phyloP scores from a whole-genome alignment of 2,797 vertebrate genomes.

The Spinus pinus region DNA sequence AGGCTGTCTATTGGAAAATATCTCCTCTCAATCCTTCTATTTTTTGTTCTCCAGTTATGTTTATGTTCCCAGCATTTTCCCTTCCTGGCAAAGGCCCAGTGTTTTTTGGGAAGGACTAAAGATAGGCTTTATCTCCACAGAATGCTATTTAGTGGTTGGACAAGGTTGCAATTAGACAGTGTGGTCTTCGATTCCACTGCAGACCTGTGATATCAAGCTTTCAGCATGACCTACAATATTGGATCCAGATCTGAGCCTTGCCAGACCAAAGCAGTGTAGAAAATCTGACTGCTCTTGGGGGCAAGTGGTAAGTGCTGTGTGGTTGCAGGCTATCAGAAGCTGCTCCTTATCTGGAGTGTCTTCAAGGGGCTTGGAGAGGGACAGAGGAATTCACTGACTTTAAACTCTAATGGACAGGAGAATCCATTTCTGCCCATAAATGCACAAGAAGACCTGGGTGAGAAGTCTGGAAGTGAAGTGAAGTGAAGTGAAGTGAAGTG shows the following conservation, averaged over 20 bases:
- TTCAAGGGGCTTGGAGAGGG: neutral
- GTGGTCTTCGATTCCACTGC: neutral
- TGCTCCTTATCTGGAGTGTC: neutral
- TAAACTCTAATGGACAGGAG: neutral
- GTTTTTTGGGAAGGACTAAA: slow-evolving; percentile 58
- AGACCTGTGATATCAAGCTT: slow-evolving; percentile 24
- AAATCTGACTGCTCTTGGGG: neutral
- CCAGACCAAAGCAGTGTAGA: neutral
- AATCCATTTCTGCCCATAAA: neutral
- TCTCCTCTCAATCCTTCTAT: slow-evolving; percentile 27
- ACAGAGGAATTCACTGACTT: neutral
- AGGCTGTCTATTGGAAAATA: slow-evolving; percentile 63
- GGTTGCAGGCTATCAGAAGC: neutral
- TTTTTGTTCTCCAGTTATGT: slow-evolving; percentile 53
- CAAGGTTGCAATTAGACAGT: slow-evolving; percentile 40
- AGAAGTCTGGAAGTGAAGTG: neutral
- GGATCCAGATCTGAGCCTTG: neutral
- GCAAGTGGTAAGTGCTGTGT: neutral
- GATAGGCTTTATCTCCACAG: slow-evolving; percentile 49
- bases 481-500: neutral
- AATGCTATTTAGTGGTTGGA: slow-evolving; percentile 54
- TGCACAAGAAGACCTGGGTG: neutral
- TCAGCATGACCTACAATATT: neutral
- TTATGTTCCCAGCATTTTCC: slow-evolving; percentile 55
- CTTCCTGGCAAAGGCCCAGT: slow-evolving; percentile 40